Conservation (phyloP, 2,888 invertebrate species). For the Opisthograptis luteolata region DNA sequence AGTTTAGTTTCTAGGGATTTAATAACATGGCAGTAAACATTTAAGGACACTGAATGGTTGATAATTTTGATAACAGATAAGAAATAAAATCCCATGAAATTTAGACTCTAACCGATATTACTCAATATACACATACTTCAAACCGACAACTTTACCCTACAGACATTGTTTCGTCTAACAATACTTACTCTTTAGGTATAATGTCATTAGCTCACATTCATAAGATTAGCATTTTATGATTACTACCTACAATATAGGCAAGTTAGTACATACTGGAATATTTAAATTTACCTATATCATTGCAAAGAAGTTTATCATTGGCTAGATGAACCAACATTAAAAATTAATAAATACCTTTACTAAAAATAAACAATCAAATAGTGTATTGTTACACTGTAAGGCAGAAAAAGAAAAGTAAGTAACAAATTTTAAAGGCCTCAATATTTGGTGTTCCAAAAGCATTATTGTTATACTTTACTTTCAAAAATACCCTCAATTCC, state of each 20-base stretch:
- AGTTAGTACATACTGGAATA: no score
- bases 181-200: slow-evolving; percentile 34
- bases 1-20: slow-evolving; percentile 1
- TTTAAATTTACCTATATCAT: slow-evolving; percentile 24
- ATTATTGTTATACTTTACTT: slow-evolving; percentile 29
- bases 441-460: slow-evolving; percentile 62
- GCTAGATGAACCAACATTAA: slow-evolving; percentile 3
- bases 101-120: neutral
- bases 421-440: slow-evolving; percentile 74
- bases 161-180: slow-evolving; percentile 24
- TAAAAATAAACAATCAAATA: neutral
- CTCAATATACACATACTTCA: slow-evolving; percentile 18
- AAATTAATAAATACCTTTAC: neutral
- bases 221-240: slow-evolving; percentile 75
- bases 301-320: slow-evolving; percentile 19
- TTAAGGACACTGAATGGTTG: slow-evolving; percentile 17
- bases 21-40: slow-evolving; percentile 29
- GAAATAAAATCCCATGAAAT: slow-evolving; percentile 30
- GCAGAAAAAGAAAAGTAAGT: no score
- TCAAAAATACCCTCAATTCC: slow-evolving; percentile 36
- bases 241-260: slow-evolving; percentile 30
- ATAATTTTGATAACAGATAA: slow-evolving; percentile 27
- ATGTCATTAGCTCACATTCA: slow-evolving; percentile 78
- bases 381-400: no score
- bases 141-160: slow-evolving; percentile 38